Conservation (phyloP, 2,797 vertebrate genomes). For the Chaunax sp. region DNA sequence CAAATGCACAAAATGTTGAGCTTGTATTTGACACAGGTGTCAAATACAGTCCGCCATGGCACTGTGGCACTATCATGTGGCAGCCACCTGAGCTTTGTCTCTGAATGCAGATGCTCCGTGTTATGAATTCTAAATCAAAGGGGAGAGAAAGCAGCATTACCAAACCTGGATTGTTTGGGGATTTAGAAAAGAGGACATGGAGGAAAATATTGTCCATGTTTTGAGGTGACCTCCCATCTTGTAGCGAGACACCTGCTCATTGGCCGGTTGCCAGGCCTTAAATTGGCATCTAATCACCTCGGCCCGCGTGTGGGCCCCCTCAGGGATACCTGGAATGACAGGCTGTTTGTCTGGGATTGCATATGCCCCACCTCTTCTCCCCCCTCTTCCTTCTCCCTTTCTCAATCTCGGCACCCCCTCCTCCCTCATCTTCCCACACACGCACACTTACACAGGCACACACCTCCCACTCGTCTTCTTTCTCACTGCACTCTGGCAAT, state of each 20-base stretch:
- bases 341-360: slow-evolving; percentile 85
- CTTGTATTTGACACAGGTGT: slow-evolving; percentile 64
- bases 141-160: slow-evolving; percentile 20
- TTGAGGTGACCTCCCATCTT: slow-evolving; percentile 81
- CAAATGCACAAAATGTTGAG: slow-evolving; percentile 46
- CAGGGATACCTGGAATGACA: slow-evolving; percentile 81
- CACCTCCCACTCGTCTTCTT: slow-evolving; percentile 46
- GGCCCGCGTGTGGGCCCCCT: slow-evolving; percentile 59
- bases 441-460: slow-evolving; percentile 22
- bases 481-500: slow-evolving; percentile 76
- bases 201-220: slow-evolving; percentile 69
- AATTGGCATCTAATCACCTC: slow-evolving; percentile 85
- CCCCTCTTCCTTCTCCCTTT: slow-evolving; percentile 45
- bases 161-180: slow-evolving; percentile 52
- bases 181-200: slow-evolving; percentile 58
- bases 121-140: slow-evolving; percentile 65
- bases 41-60: slow-evolving; percentile 48
- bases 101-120: slow-evolving; percentile 32
- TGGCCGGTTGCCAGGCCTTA: slow-evolving; percentile 76
- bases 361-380: slow-evolving; percentile 60
- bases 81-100: slow-evolving; percentile 41
- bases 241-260: slow-evolving; percentile 74
- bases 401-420: slow-evolving; percentile 56
- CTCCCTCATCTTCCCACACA: neutral
- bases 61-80: slow-evolving; percentile 47